phyloP scores from a whole-genome alignment of 2,113 vertebrate genomes.

The Trachemys scripta region DNA sequence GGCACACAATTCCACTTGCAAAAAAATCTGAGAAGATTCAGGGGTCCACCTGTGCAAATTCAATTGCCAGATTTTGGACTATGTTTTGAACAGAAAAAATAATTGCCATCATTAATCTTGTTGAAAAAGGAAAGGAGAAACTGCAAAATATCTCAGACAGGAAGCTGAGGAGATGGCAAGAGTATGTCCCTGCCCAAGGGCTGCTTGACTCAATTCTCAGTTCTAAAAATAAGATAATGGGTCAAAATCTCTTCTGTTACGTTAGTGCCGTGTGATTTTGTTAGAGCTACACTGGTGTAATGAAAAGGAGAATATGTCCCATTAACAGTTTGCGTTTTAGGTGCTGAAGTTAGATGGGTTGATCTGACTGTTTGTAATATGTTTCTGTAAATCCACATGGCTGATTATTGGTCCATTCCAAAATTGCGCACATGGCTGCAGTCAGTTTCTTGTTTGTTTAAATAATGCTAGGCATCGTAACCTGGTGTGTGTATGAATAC shows the following conservation, averaged over 20 bases:
- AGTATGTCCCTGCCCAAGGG: background rate
- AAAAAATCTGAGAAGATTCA: background rate
- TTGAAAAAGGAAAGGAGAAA: background rate
- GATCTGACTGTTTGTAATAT: background rate
- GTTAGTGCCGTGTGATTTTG: background rate
- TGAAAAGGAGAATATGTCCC: background rate
- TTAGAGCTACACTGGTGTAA: background rate
- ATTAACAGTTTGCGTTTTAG: background rate
- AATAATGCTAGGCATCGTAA: fast-evolving
- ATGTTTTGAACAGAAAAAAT: background rate
- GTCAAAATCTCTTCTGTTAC: background rate
- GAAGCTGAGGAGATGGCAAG: background rate
- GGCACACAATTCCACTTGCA: background rate
- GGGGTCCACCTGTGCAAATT: background rate
- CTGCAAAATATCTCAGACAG: background rate
- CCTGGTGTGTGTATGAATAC: fast-evolving
- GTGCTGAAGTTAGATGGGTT: background rate
- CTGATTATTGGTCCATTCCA: background rate
- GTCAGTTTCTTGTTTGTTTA: background rate
- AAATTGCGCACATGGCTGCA: background rate
- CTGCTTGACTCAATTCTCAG: background rate
- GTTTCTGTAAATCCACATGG: background rate
- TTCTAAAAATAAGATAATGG: background rate
- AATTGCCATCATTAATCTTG: background rate
- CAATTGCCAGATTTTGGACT: background rate